Percentiles rank a stretch among this genome's conserved stretches.
These are phyloP conservation scores for Drosophila saltans DNA, from an alignment of 1,140 invertebrate genomes.

Conservation along the genomic window DNA sequence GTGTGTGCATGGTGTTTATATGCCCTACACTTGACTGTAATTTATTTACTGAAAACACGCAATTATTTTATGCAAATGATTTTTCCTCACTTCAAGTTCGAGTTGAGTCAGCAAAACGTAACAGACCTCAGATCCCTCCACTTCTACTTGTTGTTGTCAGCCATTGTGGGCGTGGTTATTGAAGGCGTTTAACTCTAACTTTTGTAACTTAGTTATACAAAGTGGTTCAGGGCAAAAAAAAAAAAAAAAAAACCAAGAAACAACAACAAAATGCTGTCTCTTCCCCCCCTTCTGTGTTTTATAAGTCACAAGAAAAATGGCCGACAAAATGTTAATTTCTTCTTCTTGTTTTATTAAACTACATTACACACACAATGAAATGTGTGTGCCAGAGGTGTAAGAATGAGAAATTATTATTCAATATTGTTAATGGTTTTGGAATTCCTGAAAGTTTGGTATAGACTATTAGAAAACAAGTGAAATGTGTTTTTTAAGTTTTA, in stretches of 20 bases:
- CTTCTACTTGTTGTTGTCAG: neutral
- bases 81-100: constrained; percentile 53
- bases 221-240: constrained; percentile 2
- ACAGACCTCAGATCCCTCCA: neutral
- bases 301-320: too few species aligned
- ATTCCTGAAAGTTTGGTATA: too few species aligned
- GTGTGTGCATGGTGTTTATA: constrained; percentile 30
- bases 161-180: constrained; percentile 13
- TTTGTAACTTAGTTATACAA: constrained; percentile 8
- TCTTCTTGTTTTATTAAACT: constrained; percentile 30
- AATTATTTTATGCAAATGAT: constrained; percentile 80
- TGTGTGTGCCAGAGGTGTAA: too few species aligned
- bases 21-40: constrained; percentile 61
- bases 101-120: constrained; percentile 51
- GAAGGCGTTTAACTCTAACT: constrained; percentile 13
- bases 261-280: too few species aligned
- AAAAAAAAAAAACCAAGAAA: too few species aligned
- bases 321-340: neutral
- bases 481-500: too few species aligned
- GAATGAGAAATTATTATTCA: too few species aligned
- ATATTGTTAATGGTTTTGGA: too few species aligned
- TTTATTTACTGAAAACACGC: constrained; percentile 79
- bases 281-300: too few species aligned
- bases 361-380: too few species aligned
- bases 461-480: too few species aligned